Evolutionary conservation across 2,888 invertebrate genomes (phyloP).

Genomic region (Apodemia mormo): DNA sequence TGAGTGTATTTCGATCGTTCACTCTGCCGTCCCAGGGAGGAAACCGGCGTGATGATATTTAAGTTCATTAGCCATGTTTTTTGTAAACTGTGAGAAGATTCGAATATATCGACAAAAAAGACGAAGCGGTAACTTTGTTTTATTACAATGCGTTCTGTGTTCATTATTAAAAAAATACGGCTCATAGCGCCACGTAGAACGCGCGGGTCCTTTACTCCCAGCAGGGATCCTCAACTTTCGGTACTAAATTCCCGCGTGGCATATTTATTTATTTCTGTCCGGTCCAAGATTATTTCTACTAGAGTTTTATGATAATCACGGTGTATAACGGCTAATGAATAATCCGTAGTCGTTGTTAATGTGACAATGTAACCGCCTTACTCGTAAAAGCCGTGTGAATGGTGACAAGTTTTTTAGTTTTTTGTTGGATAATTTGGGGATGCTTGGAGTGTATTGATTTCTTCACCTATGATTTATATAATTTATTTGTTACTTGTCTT

Average conservation of each 20-base stretch:
- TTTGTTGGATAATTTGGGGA: slow-evolving; percentile 22
- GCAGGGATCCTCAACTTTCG: slow-evolving; percentile 60
- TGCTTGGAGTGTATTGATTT: not conserved
- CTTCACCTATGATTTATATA: not conserved
- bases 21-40: too few relatives aligned
- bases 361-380: slow-evolving; percentile 49
- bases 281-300: slow-evolving; percentile 72
- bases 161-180: slow-evolving; percentile 52
- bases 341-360: slow-evolving; percentile 54
- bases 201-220: slow-evolving; percentile 69
- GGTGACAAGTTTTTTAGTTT: slow-evolving; percentile 44
- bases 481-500: not conserved
- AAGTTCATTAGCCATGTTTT: not conserved
- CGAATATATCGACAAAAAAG: slow-evolving; percentile 18
- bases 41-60: not conserved
- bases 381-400: slow-evolving; percentile 37
- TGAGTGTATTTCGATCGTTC: too few relatives aligned
- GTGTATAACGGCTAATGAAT: slow-evolving; percentile 72
- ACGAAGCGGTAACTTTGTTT: slow-evolving; percentile 35
- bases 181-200: slow-evolving; percentile 64
- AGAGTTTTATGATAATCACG: slow-evolving; percentile 74
- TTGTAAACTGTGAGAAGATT: slow-evolving; percentile 12
- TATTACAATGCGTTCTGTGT: slow-evolving; percentile 51
- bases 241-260: slow-evolving; percentile 74
- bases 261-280: slow-evolving; percentile 68